Base-by-base conservation (phyloP, 2,888 invertebrate species). In the Miltochrista miniata region DNA sequence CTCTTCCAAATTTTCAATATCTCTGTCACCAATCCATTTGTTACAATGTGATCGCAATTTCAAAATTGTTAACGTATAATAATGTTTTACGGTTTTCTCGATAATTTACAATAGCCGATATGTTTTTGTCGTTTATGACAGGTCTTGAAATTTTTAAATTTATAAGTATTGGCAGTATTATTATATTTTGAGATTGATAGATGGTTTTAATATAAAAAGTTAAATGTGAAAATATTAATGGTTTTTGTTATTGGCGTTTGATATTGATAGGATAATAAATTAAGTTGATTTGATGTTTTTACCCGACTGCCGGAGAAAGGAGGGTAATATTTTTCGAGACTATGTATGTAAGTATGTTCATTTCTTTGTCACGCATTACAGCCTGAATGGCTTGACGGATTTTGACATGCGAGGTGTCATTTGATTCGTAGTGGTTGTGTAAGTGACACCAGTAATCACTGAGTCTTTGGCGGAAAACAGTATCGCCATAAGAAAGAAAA, bases 51-150 rank as follows among this genome's bases (percentile, higher is more conserved):
- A n/a, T 48, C 62, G 39, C 62, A 64, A 66, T 66, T 66, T 52
- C 48, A 51, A 53, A 66, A 62, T 53, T 49, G 59, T 64, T 62
- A 40, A 62, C 59, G 53, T 66, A 59, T 55, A 66, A 62, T 59
- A 53, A 59, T 51, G 59, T 53, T 64, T 66, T 62, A 64, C 35
- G 53, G 48, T 42, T 42, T 59, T 53, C 49, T 41, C 53, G 13
- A 43, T 55, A 64, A 62, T 62, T 66, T 66, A 64, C 53, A 51
- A 42, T 36, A 41, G 41, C 45, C 62, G 47, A 59, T 55, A 51
- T 48, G 43, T 45, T 48, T 33, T 47, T 51, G 66, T 54, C 62
- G 52, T 61, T 63, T 59, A 59, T 46, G 53, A 43, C 38, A 15
- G 37, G 18, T 40, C 29, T 36, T 35, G 36, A 48, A 50, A 65